Base-by-base conservation (phyloP, 2,797 vertebrate genomes). In the Poliocrania exsul region DNA sequence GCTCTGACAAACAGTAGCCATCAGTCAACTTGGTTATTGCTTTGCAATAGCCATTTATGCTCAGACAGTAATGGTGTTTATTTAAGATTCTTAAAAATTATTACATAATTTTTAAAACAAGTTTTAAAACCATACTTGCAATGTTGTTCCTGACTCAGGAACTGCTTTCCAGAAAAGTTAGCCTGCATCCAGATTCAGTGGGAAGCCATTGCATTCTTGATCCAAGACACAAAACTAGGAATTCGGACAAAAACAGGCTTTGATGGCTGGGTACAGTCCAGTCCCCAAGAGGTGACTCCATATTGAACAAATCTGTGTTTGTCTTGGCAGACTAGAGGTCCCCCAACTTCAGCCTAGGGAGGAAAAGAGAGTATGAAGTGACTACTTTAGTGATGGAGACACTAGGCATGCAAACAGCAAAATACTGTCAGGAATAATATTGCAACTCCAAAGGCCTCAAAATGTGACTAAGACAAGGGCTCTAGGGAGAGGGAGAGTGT, bases 321-420 rank as follows among this genome's bases (percentile, higher is more conserved):
- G 31, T 88, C 87, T 88, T 91, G 50, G 46, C 89, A 93, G 31
- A 38, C 16, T n/a, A 96, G 69, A 54, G n/a, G 47, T 81, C n/a
- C 85, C 90, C 94, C 92, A 91, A 21, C 61, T 90, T 96, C 92
- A 88, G 85, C 75, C 96, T 96, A 71, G 23, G 26, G 9, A 84
- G 29, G 4, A 83, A 46, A 94, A 91, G 16, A 61, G 20, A 86
- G 10, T 84, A 33, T 31, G 31, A 71, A 18, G n/a, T 74, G 40
- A 86, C 3, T 71, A 5, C 19, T 71, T 13, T 53, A 57, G n/a
- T 49, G 51, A 56, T 40, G 25, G 50, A 58, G 75, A 28, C n/a
- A 24, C 10, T 57, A 50, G 40, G 49, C 28, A 28, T 49, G 25
- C 18, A 77, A 81, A 46, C 11, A 64, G 24, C 20, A 81, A 84